Evolutionary conservation across 1,140 invertebrate species (phyloP), one percentile per base, ranked within the genome.

Genomic region (Plodia interpunctella): DNA sequence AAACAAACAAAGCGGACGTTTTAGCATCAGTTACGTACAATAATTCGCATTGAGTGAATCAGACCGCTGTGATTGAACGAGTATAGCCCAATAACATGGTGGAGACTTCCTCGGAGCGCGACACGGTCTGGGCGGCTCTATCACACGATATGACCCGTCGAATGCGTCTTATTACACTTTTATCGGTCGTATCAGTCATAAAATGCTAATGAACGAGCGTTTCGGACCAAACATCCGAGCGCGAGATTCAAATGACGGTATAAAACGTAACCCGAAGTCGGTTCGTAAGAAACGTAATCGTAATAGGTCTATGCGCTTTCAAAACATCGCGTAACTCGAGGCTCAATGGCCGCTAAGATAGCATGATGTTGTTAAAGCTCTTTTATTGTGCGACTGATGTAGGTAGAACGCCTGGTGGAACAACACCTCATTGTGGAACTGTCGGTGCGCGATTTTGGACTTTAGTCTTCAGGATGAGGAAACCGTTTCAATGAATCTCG

Each of bases 121-220:
- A 70, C 71, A 77, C 72, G 73, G 73, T 70, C 78, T 79, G 76
- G 73, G 70, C 60, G 59, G 64, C 74, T 84, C 85, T 84, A 84
- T 86, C 81, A 80, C 77, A 78, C 70, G 66, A 80, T 81, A 87
- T 76, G 84, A 81, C 72, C 78, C 78, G 78, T 71, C 79, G 74
- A 86, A 85, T 87, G 86, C 76, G 70, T 84, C 80, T 84, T 85
- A 87, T 86, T 89, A 82, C 80, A 84, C 72, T 78, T 83, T 89
- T 87, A 89, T 89, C 79, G 84, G 70, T 80, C 79, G 79, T 87
- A 89, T 88, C 80, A 83, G 68, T 89, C 84, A 87, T 89, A 87
- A 89, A 87, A 89, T 87, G 87, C 78, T 87, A 89, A 89, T 89
- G 87, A 87, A 87, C 76, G 80, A 77, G 70, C 83, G 69, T 80